Base-by-base conservation (phyloP, 2,888 invertebrate species). In the Dolomedes plantarius region DNA sequence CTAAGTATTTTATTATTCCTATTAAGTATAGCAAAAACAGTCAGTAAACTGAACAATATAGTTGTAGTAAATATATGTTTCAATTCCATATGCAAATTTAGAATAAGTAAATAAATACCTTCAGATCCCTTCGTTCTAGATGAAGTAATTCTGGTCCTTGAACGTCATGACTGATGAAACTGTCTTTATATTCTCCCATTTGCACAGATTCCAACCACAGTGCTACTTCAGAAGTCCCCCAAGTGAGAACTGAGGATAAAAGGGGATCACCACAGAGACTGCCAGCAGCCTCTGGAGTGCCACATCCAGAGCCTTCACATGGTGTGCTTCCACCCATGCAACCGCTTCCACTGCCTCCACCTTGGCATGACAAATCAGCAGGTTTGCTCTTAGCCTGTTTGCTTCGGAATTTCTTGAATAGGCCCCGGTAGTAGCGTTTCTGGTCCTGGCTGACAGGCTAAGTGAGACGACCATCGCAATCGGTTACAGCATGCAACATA, bases 201-300 rank as follows among this genome's bases (percentile, higher is more conserved):
- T 97, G 96, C 87, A 98, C 93, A 0, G 95, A 94, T 89, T 96
- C 96, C 88, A 99, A 92, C 98, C 98, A 99, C 9, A 94, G 93
- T 77, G 95, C 96, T 0, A 98, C 98, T 91, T 98, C 98, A 76
- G 95, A 94, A 9, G 96, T 94, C 39, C 96, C 95, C 98, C 98
- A 98, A 72, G 91, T 91, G 29, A 91, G 89, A 91, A 94, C 89
- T 92, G 89, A 88, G n/a, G 87, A 67, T 1, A 50, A 31, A 28
- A 83, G 73, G 13, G 74, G 79, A 28, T 82, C 78, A 2, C 74
- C 62, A 32, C 73, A 68, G 9, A 69, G 69, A 16, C 67, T 62
- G 29, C 36, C 72, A 1, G 39, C 29, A 31, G 71, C 23, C 27
- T 79, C 73, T 19, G 87, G 87, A 39, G 87, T 87, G 29, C 87